Evolutionary conservation across 2,888 invertebrate genomes (phyloP).

Genomic region (Drosophila peninsularis): DNA sequence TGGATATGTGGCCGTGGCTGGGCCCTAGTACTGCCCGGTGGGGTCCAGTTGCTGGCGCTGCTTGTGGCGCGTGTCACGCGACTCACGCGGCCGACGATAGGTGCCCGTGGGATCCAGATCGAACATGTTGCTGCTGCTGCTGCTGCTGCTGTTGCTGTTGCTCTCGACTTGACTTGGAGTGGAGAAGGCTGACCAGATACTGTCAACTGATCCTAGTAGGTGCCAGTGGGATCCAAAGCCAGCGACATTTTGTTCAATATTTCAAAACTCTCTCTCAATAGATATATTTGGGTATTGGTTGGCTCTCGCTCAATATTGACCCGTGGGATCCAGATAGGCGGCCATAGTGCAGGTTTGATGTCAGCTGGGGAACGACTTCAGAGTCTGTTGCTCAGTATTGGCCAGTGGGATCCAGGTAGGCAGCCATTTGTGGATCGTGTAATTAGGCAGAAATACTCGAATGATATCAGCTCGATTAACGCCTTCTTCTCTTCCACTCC

Average conservation of each 20-base stretch:
- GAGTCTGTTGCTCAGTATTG: slow-evolving; percentile 75
- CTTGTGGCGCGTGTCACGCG: slow-evolving; percentile 71
- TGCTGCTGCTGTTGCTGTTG: slow-evolving; percentile 43
- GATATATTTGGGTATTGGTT: not conserved
- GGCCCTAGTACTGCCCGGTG: slow-evolving; percentile 83
- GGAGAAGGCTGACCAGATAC: not conserved
- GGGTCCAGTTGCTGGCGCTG: slow-evolving; percentile 79
- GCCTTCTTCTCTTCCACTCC: slow-evolving; percentile 40
- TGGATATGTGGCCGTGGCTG: slow-evolving; percentile 10
- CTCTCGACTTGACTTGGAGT: not conserved
- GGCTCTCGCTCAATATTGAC: slow-evolving; percentile 78
- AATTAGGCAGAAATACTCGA: slow-evolving; percentile 64
- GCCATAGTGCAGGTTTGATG: slow-evolving; percentile 70
- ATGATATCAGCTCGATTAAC: slow-evolving; percentile 58
- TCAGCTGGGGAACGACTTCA: not conserved
- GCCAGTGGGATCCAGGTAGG: slow-evolving; percentile 84
- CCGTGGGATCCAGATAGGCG: slow-evolving; percentile 83
- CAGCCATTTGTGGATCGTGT: slow-evolving; percentile 77
- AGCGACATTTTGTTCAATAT: slow-evolving; percentile 75
- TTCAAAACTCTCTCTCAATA: not conserved
- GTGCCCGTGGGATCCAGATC: slow-evolving; percentile 84
- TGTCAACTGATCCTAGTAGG: slow-evolving; percentile 68
- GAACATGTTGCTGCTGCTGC: slow-evolving; percentile 60
- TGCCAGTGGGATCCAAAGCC: slow-evolving; percentile 84
- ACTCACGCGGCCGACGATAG: slow-evolving; percentile 80